Evolutionary conservation across 30 jellyfish, hydroid and myxozoan species (phyloP), one percentile per base, ranked within the genome.

Genomic region (Pelagia noctiluca): DNA sequence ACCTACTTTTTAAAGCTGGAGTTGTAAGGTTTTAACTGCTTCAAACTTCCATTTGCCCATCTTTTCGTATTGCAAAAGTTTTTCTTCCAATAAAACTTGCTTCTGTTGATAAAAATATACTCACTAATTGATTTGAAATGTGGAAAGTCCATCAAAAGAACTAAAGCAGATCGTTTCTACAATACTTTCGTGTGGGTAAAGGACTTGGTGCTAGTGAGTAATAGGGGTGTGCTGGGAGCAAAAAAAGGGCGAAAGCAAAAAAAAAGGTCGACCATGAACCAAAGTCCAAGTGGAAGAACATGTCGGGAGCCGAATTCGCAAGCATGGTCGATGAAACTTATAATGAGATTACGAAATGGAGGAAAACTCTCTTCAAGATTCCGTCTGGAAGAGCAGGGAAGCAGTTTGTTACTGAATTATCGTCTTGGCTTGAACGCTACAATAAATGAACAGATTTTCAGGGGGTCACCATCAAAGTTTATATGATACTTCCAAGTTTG

Each of bases 381-480:
- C 34, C 72, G 5, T n/a, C 72, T n/a, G 72, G 72, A 26, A 60
- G 34, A n/a, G 72, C 72, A 22, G 72, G 72, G 34, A 60, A 60
- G 23, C 23, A 60, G 5, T 4, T 60, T 60, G 34, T 60, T 5
- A n/a, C 23, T 60, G 72, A 60, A n/a, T 60, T 60, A 26, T 5
- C 72, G 21, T n/a, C 34, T 8, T 60, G 72, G 72, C 72, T 60
- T 8, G 72, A 60, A 60, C 29, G 10, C 21, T 60, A 4, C 23
- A 60, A 60, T 26, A n/a, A 22, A 22, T 5, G 34, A 8, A 26
- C 34, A 10, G 21, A n/a, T n/a, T 60, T 60, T n/a, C 19, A 60
- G 10, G 29, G 72, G 10, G 21, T 60, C 29, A 24, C 72, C 34
- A 8, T 60, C 8, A 60, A 60, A 60, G 72, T 60, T 8, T 60